phyloP scores from a whole-genome alignment of 1,140 invertebrate species.

The Procambarus virginalis region DNA sequence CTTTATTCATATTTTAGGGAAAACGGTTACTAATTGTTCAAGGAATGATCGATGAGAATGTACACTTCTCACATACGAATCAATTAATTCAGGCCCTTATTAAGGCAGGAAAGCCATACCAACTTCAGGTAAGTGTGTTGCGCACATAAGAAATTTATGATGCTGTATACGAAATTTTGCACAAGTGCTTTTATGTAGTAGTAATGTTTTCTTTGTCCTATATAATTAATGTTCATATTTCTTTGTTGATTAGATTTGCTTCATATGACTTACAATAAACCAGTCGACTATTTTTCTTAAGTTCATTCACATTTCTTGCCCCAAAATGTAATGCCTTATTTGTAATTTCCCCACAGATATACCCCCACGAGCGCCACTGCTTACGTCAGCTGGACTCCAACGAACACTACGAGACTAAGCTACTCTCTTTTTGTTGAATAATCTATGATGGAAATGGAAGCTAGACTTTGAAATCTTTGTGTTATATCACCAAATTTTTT shows the following conservation, averaged over 20 bases:
- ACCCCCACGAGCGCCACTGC: conserved; percentile 95
- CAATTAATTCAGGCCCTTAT: conserved; percentile 92
- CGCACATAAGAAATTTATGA: no score
- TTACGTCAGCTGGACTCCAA: conserved; percentile 92
- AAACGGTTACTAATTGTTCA: conserved; percentile 97
- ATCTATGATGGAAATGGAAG: conserved; percentile 77
- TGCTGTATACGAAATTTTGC: no score
- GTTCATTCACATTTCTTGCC: not conserved
- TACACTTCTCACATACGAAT: conserved; percentile 98
- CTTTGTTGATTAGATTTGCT: no score
- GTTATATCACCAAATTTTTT: conserved; percentile 12
- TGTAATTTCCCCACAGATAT: conserved; percentile 79
- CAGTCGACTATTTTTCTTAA: not conserved
- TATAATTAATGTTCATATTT: not conserved
- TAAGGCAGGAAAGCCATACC: conserved; percentile 93
- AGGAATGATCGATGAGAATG: conserved; percentile 98
- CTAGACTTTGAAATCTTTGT: conserved; percentile 36
- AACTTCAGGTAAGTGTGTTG: conserved; percentile 81
- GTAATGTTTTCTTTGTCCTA: not conserved
- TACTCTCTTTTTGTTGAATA: conserved; percentile 94
- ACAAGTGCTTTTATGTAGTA: no score
- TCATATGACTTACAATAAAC: no score
- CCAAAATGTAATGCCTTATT: not conserved
- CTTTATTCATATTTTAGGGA: conserved; percentile 79
- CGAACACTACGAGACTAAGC: conserved; percentile 95